These are phyloP conservation scores for Manis pentadactyla DNA, from an alignment of 2,797 vertebrate genomes.

Conservation along the genomic window DNA sequence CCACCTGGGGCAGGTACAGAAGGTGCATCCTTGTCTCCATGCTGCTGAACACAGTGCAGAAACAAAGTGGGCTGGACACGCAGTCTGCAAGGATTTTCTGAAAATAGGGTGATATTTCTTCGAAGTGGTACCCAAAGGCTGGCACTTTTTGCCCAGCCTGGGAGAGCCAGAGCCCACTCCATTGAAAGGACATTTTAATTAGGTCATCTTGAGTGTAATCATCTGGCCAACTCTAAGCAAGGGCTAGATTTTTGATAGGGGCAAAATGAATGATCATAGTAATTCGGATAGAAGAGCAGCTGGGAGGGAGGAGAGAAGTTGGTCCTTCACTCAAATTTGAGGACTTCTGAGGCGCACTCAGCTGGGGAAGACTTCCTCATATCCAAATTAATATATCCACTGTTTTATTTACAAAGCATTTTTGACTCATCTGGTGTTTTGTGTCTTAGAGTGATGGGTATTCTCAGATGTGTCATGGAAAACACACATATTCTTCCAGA, in stretches of 20 bases:
- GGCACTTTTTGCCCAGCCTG: neutral
- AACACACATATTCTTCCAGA: neutral
- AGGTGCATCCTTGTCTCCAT: neutral
- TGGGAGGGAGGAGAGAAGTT: neutral
- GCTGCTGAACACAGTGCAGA: neutral
- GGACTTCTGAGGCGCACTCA: neutral
- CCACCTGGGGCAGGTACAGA: neutral
- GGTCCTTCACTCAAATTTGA: neutral
- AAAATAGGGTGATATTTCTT: neutral
- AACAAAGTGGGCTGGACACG: neutral
- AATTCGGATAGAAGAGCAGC: neutral
- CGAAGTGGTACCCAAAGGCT: neutral
- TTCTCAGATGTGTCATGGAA: neutral
- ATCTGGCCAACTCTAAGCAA: neutral
- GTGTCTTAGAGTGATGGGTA: neutral
- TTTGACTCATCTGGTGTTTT: neutral
- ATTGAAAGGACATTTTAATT: neutral
- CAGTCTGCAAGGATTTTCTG: neutral
- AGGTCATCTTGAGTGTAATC: neutral
- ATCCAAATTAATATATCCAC: neutral
- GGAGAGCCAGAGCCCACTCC: neutral
- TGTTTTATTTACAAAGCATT: conserved; percentile 6
- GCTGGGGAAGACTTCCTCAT: neutral
- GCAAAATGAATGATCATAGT: neutral
- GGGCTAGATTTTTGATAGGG: neutral